Evolutionary conservation across 2,888 invertebrate species (phyloP).

Genomic region (Campoplex capitator): DNA sequence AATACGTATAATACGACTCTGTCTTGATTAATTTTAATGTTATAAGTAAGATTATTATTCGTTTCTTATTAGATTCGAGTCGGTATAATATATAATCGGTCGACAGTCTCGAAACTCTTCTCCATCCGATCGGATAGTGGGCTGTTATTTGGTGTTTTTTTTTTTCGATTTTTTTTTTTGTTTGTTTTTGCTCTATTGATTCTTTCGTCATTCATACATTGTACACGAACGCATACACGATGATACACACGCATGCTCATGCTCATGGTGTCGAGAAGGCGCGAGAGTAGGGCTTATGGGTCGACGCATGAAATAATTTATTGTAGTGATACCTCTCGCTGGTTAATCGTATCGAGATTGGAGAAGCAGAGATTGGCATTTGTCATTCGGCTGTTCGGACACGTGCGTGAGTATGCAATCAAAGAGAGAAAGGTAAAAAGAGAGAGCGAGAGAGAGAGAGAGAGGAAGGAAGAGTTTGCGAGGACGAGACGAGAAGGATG

Average conservation of each 20-base stretch:
- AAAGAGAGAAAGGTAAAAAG: too few relatives aligned
- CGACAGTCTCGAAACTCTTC: constrained; percentile 18
- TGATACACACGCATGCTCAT: background rate
- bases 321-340: background rate
- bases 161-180: constrained; percentile 11
- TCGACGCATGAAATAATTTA: background rate
- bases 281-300: background rate
- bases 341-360: background rate
- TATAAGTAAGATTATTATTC: background rate
- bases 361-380: background rate
- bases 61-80: background rate
- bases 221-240: background rate
- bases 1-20: constrained; percentile 1
- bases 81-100: background rate
- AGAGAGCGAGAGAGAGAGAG: too few relatives aligned
- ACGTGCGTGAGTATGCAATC: constrained; percentile 3
- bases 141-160: constrained; percentile 6
- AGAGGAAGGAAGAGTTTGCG: background rate
- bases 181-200: background rate
- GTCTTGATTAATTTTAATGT: background rate
- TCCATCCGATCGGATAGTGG: constrained; percentile 27
- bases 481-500: background rate
- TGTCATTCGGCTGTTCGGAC: background rate
- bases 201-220: constrained; percentile 3
- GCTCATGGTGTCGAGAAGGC: background rate